Evolutionary conservation across 2,888 invertebrate species (phyloP).

Genomic region (Drosophila stalkeri): DNA sequence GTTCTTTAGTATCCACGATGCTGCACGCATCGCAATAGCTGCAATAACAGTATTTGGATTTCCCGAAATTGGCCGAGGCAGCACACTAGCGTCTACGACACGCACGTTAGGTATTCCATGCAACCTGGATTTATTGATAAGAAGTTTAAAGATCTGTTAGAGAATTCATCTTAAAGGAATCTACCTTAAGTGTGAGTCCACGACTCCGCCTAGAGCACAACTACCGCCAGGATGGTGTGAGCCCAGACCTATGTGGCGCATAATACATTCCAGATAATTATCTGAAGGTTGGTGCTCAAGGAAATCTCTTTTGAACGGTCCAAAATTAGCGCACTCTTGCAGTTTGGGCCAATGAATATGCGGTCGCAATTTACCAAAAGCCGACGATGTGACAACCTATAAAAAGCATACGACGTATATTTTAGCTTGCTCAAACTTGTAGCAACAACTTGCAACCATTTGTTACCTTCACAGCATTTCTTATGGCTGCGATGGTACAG

Average conservation of each 20-base stretch:
- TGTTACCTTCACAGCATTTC: constrained; percentile 86
- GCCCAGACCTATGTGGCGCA: constrained; percentile 88
- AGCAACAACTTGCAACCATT: too few species aligned
- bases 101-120: constrained; percentile 88
- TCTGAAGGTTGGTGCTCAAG: constrained; percentile 83
- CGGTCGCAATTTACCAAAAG: constrained; percentile 88
- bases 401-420: constrained; percentile 51
- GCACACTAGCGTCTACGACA: constrained; percentile 92
- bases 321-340: constrained; percentile 86
- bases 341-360: constrained; percentile 89
- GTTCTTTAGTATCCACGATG: constrained; percentile 87
- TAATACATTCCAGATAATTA: constrained; percentile 88
- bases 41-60: constrained; percentile 90
- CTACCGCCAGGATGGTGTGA: constrained; percentile 94
- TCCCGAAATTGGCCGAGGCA: constrained; percentile 91
- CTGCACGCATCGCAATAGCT: constrained; percentile 89
- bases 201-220: constrained; percentile 91
- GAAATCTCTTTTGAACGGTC: constrained; percentile 86
- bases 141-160: not conserved
- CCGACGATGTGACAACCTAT: constrained; percentile 85
- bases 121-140: constrained; percentile 86
- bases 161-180: not conserved
- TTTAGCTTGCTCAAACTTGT: not conserved
- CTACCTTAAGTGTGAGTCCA: constrained; percentile 89
- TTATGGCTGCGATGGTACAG: constrained; percentile 88